Conservation (phyloP, 1,140 invertebrate species). For the Drosophila willistoni region DNA sequence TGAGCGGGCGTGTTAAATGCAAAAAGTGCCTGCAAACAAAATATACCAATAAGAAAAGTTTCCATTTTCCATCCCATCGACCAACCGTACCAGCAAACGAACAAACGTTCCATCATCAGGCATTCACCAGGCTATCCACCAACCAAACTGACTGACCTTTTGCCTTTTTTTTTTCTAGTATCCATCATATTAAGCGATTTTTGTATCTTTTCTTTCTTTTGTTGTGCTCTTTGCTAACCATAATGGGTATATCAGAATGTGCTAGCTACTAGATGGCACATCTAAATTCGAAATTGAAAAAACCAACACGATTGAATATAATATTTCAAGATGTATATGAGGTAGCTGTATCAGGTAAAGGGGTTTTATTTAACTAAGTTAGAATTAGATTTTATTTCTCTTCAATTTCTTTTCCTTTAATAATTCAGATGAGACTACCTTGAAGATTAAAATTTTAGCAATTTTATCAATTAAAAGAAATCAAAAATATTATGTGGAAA, state of each 20-base stretch:
- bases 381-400: too few species aligned
- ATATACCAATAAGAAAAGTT: conserved; percentile 27
- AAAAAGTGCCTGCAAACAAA: conserved; percentile 38
- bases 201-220: conserved; percentile 10
- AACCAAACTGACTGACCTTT: background rate
- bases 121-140: background rate
- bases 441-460: too few species aligned
- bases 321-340: too few species aligned
- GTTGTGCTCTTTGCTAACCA: background rate
- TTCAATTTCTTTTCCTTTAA: too few species aligned
- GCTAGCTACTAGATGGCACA: too few species aligned
- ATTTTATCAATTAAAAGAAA: too few species aligned
- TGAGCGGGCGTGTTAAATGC: conserved; percentile 71
- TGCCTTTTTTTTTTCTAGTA: background rate
- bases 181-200: conserved; percentile 11
- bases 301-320: too few species aligned
- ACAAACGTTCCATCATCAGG: background rate
- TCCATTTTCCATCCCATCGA: conserved; percentile 18
- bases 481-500: too few species aligned
- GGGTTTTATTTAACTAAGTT: too few species aligned
- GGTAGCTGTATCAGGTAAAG: too few species aligned
- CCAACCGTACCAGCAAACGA: background rate
- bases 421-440: too few species aligned
- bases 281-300: too few species aligned
- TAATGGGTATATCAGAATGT: background rate